These are phyloP conservation scores for Drosophila erecta DNA, from an alignment of 1,140 invertebrate species.

Conservation along the genomic window DNA sequence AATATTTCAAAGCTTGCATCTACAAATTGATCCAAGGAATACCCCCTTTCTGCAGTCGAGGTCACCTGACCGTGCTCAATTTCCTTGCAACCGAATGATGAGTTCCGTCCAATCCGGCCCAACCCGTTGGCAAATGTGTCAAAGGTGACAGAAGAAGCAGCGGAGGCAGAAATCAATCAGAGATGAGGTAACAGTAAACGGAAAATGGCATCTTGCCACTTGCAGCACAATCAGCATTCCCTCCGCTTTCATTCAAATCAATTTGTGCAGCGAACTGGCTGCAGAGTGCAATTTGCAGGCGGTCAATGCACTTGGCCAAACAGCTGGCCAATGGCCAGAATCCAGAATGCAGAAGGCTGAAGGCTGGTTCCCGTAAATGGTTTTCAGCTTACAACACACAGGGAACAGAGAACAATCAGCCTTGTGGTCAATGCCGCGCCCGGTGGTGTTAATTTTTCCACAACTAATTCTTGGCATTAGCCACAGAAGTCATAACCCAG, in stretches of 20 bases:
- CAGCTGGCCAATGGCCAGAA: constrained; percentile 43
- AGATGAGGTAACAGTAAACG: constrained; percentile 75
- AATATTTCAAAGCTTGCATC: constrained; percentile 20
- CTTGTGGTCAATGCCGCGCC: constrained; percentile 67
- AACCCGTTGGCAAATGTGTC: constrained; percentile 71
- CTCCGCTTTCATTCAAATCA: constrained; percentile 66
- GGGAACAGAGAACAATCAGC: constrained; percentile 41
- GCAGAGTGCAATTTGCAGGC: constrained; percentile 60
- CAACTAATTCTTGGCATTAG: constrained; percentile 79
- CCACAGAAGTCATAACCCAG: constrained; percentile 79
- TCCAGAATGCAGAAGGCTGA: constrained; percentile 2
- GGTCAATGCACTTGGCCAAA: constrained; percentile 73
- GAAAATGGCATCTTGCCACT: constrained; percentile 4
- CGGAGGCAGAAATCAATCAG: constrained; percentile 73
- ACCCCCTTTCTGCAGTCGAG: not conserved
- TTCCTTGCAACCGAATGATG: constrained; percentile 44
- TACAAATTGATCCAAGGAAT: constrained; percentile 9
- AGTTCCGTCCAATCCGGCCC: constrained; percentile 31
- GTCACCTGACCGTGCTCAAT: constrained; percentile 16
- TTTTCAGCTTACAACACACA: constrained; percentile 51
- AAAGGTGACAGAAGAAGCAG: constrained; percentile 70
- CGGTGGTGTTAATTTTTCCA: constrained; percentile 81
- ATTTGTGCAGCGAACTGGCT: constrained; percentile 52
- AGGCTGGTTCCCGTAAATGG: constrained; percentile 70
- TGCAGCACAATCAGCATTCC: constrained; percentile 26